Evolutionary conservation across 2,888 invertebrate species (phyloP), one percentile per base, ranked within the genome.

Genomic region (Eustalomyia histrio): DNA sequence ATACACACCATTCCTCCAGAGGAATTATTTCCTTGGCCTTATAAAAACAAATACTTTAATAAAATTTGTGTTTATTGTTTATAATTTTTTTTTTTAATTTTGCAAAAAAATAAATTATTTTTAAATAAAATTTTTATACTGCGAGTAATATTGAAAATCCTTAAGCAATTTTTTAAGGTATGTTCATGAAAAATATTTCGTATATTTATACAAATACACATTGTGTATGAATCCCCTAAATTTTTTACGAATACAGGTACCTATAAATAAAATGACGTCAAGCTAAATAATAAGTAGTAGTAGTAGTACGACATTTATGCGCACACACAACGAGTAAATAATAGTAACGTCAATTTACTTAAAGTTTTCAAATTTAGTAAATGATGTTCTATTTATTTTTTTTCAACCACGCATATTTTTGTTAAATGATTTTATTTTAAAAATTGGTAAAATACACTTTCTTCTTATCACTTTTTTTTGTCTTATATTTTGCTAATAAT

Each of bases 201-300:
- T n/a, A n/a, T n/a, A n/a, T n/a, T n/a, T n/a, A n/a, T n/a, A n/a
- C n/a, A n/a, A n/a, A n/a, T n/a, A n/a, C n/a, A n/a, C n/a, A n/a
- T n/a, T n/a, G n/a, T n/a, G n/a, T n/a, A n/a, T n/a, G n/a, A n/a
- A n/a, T n/a, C n/a, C n/a, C n/a, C n/a, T n/a, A n/a, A n/a, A n/a
- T n/a, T n/a, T n/a, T n/a, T n/a, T n/a, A n/a, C n/a, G n/a, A 39
- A 39, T 39, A 39, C 12, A 12, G 9, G 21, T 5, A 35, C n/a
- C 1, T 12, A 39, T 12, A 12, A 39, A 74, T 35, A 65, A 71
- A 67, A 72, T 76, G 67, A 76, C 76, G 72, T 68, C 76, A 76
- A 76, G 72, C 68, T 76, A 76, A 76, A 65, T 35, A 69, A 65
- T 14, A 18, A 29, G 6, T 29, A 7, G 68, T 57, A 50, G 61